Percentiles rank a stretch among this genome's conserved stretches.
These are phyloP conservation scores for Characodon lateralis DNA, from an alignment of 2,797 vertebrate species.

Conservation along the genomic window DNA sequence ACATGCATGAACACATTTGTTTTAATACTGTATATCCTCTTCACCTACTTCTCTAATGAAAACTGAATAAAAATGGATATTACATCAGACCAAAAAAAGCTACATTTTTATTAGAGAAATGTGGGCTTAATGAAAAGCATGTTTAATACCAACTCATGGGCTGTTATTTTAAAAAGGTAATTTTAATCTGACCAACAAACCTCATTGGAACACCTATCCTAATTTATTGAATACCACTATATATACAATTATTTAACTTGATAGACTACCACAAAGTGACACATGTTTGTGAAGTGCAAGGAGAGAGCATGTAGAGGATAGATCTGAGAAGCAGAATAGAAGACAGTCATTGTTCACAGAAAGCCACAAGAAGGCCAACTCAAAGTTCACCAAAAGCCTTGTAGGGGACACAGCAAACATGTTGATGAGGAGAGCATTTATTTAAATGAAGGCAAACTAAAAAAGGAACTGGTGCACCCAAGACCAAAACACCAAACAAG, in stretches of 20 bases:
- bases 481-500: no score
- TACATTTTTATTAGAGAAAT: no score
- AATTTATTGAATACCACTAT: no score
- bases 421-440: not conserved
- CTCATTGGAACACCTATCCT: no score
- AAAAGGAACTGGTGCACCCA: not conserved
- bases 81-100: no score
- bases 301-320: not conserved
- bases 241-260: not conserved
- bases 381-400: not conserved
- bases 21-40: constrained; percentile 44
- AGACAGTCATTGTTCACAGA: not conserved
- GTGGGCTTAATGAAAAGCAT: no score
- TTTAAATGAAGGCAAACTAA: not conserved
- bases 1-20: constrained; percentile 41
- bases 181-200: no score
- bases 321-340: not conserved
- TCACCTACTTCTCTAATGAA: constrained; percentile 14
- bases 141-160: no score
- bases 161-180: no score
- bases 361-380: not conserved
- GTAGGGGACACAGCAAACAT: not conserved
- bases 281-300: not conserved
- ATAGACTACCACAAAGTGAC: not conserved
- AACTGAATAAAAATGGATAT: no score